Base-by-base conservation (phyloP, 2,888 invertebrate genomes). In the Anoncus sp. region DNA sequence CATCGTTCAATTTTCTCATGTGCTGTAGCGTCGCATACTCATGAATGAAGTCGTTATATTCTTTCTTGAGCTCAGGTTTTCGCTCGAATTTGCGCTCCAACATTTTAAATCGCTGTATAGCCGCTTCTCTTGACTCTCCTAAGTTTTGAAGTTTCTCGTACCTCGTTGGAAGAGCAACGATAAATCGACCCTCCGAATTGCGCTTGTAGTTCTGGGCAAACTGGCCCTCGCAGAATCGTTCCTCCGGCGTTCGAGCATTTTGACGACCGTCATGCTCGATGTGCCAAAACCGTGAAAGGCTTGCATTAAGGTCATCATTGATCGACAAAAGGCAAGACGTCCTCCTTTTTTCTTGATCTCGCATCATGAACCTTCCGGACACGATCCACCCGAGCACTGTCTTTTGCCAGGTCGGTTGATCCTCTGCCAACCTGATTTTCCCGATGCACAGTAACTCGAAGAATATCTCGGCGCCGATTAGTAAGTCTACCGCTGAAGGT, bases 351-450 rank as follows among this genome's bases (percentile, higher is more conserved):
- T 16, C 16, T 16, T 6, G 14, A 10, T 1, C 4, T 12, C 1
- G 35, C 12, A 9, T 53, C 1, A 53, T 14, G 7, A 57, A 9
- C 18, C 63, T 38, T 0, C 78, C 80, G 6, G 75, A 63, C 18
- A 73, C 49, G 3, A 82, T 45, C 79, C 80, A 81, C 9, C 77
- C 82, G 2, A 82, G 40, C 2, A 35, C 60, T 12, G 77, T 75
- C 40, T 77, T 69, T 35, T 75, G 70, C 38, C 51, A 60, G 5
- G 10, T 35, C 5, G 59, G 73, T 4, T 70, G 70, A 16, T 47
- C 62, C n/a, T 45, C 47, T 6, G 67, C 49, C 3, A 59, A 10
- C 14, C 55, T 51, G 4, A 74, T 75, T n/a, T 72, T 38, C 0
- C 77, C 66, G n/a, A 57, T 10, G 12, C 45, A 55, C 14, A 43